Evolutionary conservation across 2,888 invertebrate species (phyloP).

Genomic region (Ptychoptera contaminata): DNA sequence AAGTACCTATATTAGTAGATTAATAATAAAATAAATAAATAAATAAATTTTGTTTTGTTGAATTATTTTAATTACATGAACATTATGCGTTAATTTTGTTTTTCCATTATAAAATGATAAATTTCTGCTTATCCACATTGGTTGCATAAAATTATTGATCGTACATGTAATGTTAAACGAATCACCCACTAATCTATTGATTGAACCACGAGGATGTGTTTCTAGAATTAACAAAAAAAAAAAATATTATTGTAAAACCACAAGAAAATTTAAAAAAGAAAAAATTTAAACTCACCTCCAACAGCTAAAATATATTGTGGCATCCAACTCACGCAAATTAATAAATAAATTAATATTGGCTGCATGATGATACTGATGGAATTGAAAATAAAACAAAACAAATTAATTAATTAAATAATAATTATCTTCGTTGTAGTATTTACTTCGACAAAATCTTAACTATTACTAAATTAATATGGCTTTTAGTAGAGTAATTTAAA

Average conservation of each 20-base stretch:
- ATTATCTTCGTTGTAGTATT: too few relatives aligned
- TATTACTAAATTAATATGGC: too few relatives aligned
- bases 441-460: too few relatives aligned
- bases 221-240: not conserved
- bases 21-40: not conserved
- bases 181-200: constrained; percentile 4
- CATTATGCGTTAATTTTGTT: constrained; percentile 5
- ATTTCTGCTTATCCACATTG: constrained; percentile 5
- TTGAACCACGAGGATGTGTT: constrained; percentile 4
- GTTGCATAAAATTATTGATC: not conserved
- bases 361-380: too few relatives aligned
- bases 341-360: too few relatives aligned
- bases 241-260: too few relatives aligned
- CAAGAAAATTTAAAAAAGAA: not conserved
- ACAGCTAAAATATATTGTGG: constrained; percentile 29
- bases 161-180: constrained; percentile 7
- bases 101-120: constrained; percentile 5
- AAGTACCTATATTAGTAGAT: constrained; percentile 2
- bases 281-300: constrained; percentile 34
- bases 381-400: too few relatives aligned
- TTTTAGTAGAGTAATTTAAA: too few relatives aligned
- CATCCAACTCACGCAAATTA: too few relatives aligned
- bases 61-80: constrained; percentile 7
- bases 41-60: too few relatives aligned
- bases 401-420: too few relatives aligned